These are phyloP conservation scores for Brachystomella parvula DNA, from an alignment of 1,140 invertebrate species.

Conservation along the genomic window DNA sequence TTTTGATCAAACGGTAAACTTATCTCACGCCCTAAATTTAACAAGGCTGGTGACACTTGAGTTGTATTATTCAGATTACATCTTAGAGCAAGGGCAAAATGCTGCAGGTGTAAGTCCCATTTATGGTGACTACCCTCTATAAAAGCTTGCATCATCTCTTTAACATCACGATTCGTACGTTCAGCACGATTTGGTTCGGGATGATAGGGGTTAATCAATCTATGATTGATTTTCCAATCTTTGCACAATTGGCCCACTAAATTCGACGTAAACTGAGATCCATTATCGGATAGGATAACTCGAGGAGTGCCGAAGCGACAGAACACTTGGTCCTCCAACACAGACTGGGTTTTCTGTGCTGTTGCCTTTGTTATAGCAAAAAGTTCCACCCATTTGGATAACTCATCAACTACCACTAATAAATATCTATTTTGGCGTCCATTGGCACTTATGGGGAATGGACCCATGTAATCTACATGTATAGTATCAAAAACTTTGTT, in stretches of 20 bases:
- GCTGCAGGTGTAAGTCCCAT: conserved; percentile 42
- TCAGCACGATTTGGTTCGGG: conserved; percentile 44
- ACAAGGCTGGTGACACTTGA: conserved; percentile 41
- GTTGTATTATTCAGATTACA: conserved; percentile 42
- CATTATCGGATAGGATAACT: conserved; percentile 14
- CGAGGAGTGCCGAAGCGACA: conserved; percentile 18
- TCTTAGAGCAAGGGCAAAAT: conserved; percentile 45
- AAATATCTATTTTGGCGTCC: conserved; percentile 11
- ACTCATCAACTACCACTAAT: conserved; percentile 9
- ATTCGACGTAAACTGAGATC: conserved; percentile 17
- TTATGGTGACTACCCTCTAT: conserved; percentile 40
- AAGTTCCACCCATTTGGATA: conserved; percentile 22
- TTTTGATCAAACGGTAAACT: conserved; percentile 19
- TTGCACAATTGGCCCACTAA: conserved; percentile 13
- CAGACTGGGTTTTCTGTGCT: neutral
- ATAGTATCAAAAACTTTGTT: conserved; percentile 19
- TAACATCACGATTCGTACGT: conserved; percentile 43
- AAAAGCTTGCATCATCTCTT: conserved; percentile 42
- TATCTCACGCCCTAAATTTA: conserved; percentile 43
- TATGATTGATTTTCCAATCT: conserved; percentile 19
- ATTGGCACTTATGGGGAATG: conserved; percentile 8
- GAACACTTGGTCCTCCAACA: conserved; percentile 19
- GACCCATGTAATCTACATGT: conserved; percentile 31
- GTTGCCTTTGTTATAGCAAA: conserved; percentile 16
- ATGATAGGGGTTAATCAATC: conserved; percentile 41